Evolutionary conservation across 2,113 vertebrate genomes (phyloP).

Genomic region (Cyanocitta stelleri): DNA sequence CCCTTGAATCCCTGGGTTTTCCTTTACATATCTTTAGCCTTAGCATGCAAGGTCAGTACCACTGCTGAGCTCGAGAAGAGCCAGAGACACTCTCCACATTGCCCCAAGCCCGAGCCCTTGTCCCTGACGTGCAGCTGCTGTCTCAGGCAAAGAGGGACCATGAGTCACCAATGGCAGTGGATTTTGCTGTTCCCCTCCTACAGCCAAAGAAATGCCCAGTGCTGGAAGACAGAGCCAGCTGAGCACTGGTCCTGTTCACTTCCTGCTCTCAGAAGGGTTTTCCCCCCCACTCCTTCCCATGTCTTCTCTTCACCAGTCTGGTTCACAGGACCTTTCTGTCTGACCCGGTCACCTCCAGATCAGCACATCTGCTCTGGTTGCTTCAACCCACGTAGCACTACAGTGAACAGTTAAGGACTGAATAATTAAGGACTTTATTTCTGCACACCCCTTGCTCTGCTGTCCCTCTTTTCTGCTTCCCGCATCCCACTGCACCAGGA

Average conservation of each 20-base stretch:
- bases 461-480: neutral
- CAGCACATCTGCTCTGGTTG: neutral
- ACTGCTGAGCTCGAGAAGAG: rapidly evolving
- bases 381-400: neutral
- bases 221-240: neutral
- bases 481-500: neutral
- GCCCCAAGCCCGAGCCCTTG: neutral
- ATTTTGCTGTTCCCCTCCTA: neutral
- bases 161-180: neutral
- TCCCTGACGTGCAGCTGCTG: rapidly evolving
- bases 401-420: neutral
- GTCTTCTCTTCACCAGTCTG: neutral
- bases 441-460: neutral
- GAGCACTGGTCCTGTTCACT: neutral
- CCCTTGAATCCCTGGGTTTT: neutral
- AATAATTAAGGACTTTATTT: neutral
- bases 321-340: neutral
- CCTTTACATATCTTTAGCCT: neutral
- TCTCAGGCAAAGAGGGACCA: neutral
- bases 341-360: neutral
- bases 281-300: neutral
- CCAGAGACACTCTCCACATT: neutral
- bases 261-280: neutral
- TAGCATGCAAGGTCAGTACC: rapidly evolving
- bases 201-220: neutral